Base-by-base conservation (phyloP, 1,140 invertebrate genomes). In the Drosophila grimshawi region DNA sequence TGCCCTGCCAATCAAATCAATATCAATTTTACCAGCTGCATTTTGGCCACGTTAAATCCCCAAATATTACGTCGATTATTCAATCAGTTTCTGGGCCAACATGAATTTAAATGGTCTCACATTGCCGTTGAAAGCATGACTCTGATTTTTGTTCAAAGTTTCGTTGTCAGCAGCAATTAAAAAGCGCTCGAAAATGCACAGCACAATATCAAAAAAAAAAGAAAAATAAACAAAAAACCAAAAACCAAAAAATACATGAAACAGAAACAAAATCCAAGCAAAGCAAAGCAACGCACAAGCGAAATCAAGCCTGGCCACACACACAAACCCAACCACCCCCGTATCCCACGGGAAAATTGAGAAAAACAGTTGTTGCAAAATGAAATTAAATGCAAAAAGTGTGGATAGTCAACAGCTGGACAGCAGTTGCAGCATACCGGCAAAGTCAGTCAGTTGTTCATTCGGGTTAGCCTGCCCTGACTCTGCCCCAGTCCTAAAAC, bases 141-240 rank as follows among this genome's bases (percentile, higher is more conserved):
- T 62, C 71, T 86, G 83, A 86, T 86, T 88, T 82, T 57, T 37
- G 83, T 76, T 80, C 65, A 77, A 86, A 86, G 76, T 82, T 86
- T 74, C 83, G 82, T 83, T 86, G 83, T 86, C 82, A 88, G 82
- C 82, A 82, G 82, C 82, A 86, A 86, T 86, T 86, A 86, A 86
- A 86, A 79, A 60, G 69, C 60, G 48, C 27, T 51, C 76, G 62
- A 86, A 86, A 86, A 71, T 78, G 49, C 70, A 81, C 79, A 76
- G 59, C 61, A 86, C 49, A 76, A 49, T 48, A 73, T 65, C 72
- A 79, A 56, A 64, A 76, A 73, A 67, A 60, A 39, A 52, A 73
- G 71, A 45, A 11, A 19, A 19, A 60, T 60, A 39, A 60, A n/a
- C n/a, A n/a, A n/a, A n/a, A n/a, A n/a, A n/a, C n/a, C n/a, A n/a